phyloP scores from a whole-genome alignment of 2,888 invertebrate genomes.

The Tipula lateralis region DNA sequence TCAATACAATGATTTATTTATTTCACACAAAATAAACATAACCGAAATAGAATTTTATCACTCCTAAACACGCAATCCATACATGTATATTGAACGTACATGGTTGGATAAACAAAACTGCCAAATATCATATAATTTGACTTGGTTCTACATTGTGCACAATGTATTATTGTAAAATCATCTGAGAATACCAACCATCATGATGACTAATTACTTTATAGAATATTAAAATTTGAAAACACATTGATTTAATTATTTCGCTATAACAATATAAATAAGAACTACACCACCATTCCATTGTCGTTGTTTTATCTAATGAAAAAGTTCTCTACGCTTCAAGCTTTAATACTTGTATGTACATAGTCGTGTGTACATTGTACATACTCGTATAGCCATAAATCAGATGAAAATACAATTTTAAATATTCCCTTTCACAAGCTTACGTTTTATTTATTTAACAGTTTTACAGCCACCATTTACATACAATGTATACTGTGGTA shows the following conservation, averaged over 20 bases:
- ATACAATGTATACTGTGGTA: too few species aligned
- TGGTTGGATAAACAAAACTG: not conserved
- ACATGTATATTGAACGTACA: not conserved
- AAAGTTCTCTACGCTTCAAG: too few species aligned
- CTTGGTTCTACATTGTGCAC: not conserved
- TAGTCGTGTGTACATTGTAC: too few species aligned
- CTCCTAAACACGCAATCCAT: not conserved
- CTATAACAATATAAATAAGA: not conserved
- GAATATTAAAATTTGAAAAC: not conserved
- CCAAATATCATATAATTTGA: not conserved
- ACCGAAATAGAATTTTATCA: not conserved
- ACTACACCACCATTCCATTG: not conserved
- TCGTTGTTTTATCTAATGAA: too few species aligned
- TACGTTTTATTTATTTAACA: too few species aligned
- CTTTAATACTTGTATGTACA: too few species aligned
- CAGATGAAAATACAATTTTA: too few species aligned
- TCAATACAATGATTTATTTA: not conserved
- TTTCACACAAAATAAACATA: not conserved
- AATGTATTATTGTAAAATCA: not conserved
- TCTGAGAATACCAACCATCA: not conserved
- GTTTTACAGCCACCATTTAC: too few species aligned
- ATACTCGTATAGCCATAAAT: too few species aligned
- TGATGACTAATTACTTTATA: not conserved
- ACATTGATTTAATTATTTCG: not conserved
- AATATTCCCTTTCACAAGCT: too few species aligned